Evolutionary conservation across 2,113 vertebrate genomes (phyloP).

Genomic region (Ceuthmochares aereus): DNA sequence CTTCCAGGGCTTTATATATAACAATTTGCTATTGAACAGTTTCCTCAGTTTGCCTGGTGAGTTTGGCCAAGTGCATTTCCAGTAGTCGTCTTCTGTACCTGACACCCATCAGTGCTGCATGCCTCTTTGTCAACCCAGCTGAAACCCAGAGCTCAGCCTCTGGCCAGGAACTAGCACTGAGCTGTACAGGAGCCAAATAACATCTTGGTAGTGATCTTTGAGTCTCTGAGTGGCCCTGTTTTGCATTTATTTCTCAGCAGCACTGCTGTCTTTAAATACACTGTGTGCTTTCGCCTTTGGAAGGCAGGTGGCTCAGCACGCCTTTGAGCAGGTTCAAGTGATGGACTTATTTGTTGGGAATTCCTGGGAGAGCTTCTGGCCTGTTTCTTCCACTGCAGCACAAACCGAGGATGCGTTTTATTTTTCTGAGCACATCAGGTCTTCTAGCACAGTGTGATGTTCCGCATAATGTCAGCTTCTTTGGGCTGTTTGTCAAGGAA

Average conservation of each 20-base stretch:
- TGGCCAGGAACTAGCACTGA: background rate
- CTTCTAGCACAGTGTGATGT: conserved; percentile 44
- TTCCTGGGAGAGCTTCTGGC: background rate
- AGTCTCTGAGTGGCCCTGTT: background rate
- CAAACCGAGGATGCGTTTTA: background rate
- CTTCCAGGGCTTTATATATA: background rate
- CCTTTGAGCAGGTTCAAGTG: fast-evolving
- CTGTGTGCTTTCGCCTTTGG: background rate
- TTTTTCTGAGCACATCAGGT: conserved; percentile 27
- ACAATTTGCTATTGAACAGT: background rate
- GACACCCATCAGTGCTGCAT: fast-evolving
- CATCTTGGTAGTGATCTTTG: background rate
- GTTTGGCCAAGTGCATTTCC: background rate
- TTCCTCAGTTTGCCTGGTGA: background rate
- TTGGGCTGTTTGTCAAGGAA: conserved; percentile 57
- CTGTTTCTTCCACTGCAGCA: background rate
- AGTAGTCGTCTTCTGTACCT: fast-evolving
- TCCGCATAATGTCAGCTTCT: conserved; percentile 50
- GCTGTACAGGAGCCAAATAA: fast-evolving
- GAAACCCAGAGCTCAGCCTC: background rate
- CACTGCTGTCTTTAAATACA: background rate
- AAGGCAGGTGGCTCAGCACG: background rate
- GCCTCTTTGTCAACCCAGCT: fast-evolving
- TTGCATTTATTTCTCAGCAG: background rate
- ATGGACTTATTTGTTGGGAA: background rate